phyloP scores from a whole-genome alignment of 2,888 invertebrate species.

The Isoperla grammatica region DNA sequence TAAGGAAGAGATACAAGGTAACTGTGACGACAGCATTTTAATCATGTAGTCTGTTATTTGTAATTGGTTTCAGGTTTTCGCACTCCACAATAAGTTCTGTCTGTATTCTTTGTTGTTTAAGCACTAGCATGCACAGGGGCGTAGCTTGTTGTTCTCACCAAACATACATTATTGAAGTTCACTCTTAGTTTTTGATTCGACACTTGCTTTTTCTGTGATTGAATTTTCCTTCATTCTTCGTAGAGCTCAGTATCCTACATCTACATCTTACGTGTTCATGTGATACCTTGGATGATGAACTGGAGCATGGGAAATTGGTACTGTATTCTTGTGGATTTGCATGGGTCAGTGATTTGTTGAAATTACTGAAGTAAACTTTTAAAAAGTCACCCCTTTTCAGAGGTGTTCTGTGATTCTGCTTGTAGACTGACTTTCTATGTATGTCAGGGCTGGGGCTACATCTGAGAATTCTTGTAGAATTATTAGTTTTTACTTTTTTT shows the following conservation, averaged over 20 bases:
- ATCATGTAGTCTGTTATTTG: not conserved
- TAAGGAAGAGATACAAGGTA: conserved; percentile 34
- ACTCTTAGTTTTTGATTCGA: not conserved
- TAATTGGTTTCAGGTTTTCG: not conserved
- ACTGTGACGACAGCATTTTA: not conserved
- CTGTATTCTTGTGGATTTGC: no score
- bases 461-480: no score
- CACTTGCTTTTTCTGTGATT: not conserved
- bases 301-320: not conserved
- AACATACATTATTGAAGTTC: not conserved
- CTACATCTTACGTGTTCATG: not conserved
- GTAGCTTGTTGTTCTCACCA: not conserved
- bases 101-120: not conserved
- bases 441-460: no score
- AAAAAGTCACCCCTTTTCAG: no score
- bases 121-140: no score
- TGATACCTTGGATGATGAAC: not conserved
- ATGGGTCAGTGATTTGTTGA: no score
- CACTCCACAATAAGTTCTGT: no score
- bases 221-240: not conserved
- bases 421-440: no score
- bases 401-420: no score
- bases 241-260: no score
- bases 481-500: no score
- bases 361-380: no score